phyloP scores from a whole-genome alignment of 2,113 vertebrate genomes.

The Leucoraja erinaceus region DNA sequence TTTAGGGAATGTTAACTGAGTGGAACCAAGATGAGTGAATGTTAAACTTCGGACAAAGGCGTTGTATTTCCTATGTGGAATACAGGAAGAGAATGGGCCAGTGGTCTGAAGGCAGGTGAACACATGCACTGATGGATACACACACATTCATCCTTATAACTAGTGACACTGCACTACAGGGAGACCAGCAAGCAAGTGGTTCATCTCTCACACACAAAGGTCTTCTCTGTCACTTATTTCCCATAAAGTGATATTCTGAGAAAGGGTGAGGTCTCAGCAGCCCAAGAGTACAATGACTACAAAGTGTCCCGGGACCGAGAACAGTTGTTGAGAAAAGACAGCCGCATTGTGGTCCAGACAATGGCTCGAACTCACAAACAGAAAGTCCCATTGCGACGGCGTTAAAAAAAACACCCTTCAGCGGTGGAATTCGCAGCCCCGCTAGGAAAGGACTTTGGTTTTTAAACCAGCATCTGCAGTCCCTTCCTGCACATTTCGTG shows the following conservation, averaged over 20 bases:
- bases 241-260: constrained; percentile 35
- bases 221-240: constrained; percentile 23
- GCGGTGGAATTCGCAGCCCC: background rate
- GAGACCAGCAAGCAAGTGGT: background rate
- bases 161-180: background rate
- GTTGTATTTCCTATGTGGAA: background rate
- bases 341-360: constrained; percentile 11
- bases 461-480: too few species aligned
- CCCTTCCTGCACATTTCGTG: too few species aligned
- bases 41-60: background rate
- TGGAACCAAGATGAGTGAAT: background rate
- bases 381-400: background rate
- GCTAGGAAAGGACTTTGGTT: too few species aligned
- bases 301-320: background rate
- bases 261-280: background rate
- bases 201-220: background rate
- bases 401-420: background rate
- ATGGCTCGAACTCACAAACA: background rate
- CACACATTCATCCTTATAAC: background rate
- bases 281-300: background rate
- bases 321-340: constrained; percentile 20
- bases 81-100: background rate
- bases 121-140: background rate
- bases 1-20: background rate
- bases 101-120: background rate